A percentile compares a stretch with the other conserved stretches of the same genome.
phyloP scores from a whole-genome alignment of 2,888 invertebrate genomes.

The Prosopocoilus inquinatus region DNA sequence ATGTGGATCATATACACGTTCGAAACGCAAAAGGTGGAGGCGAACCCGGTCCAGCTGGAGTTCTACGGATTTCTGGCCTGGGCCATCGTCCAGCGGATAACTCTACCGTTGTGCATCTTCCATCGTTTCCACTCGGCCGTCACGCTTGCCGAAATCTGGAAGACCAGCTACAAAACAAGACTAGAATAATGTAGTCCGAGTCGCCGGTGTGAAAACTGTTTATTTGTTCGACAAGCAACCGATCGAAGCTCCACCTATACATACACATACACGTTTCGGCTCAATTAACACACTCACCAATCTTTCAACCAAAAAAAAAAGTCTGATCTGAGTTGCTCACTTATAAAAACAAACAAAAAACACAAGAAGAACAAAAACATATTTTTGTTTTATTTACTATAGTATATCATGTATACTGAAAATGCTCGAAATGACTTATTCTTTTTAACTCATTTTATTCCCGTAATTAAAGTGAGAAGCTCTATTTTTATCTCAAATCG shows the following conservation, averaged over 20 bases:
- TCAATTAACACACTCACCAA: too few relatives aligned
- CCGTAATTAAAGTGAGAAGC: too few relatives aligned
- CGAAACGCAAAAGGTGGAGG: slow-evolving; percentile 90
- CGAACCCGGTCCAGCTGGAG: slow-evolving; percentile 88
- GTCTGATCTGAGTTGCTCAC: background rate
- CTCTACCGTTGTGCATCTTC: slow-evolving; percentile 92
- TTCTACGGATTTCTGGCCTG: slow-evolving; percentile 93
- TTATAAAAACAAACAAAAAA: slow-evolving; percentile 16
- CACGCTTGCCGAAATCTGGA: slow-evolving; percentile 94
- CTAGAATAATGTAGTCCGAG: slow-evolving; percentile 65
- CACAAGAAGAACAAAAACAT: background rate
- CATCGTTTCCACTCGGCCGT: slow-evolving; percentile 95
- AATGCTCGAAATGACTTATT: slow-evolving; percentile 1
- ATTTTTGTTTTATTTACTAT: slow-evolving; percentile 7
- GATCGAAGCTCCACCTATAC: too few relatives aligned
- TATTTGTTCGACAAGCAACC: background rate
- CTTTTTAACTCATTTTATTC: slow-evolving; percentile 4
- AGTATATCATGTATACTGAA: slow-evolving; percentile 6
- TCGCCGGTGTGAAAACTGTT: background rate
- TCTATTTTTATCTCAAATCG: too few relatives aligned
- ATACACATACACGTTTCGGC: too few relatives aligned
- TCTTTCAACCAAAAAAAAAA: background rate
- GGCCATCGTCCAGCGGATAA: slow-evolving; percentile 90
- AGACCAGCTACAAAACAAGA: slow-evolving; percentile 90
- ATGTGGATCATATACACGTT: slow-evolving; percentile 97